phyloP scores from a whole-genome alignment of 1,140 invertebrate genomes.

The Drosophila trapezifrons region DNA sequence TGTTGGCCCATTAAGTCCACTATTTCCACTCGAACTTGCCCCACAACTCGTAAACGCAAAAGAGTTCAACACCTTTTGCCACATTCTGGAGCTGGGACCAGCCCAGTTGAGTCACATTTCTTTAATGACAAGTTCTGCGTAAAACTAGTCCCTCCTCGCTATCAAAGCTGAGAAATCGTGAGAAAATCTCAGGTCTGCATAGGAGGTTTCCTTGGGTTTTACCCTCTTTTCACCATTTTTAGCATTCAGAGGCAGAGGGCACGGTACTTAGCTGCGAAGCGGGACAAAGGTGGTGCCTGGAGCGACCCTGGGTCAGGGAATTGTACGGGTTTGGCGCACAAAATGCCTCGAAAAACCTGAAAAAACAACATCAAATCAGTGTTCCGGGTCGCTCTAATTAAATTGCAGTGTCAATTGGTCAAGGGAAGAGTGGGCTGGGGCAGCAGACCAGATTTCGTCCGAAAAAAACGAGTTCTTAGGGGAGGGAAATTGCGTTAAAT shows the following conservation, averaged over 20 bases:
- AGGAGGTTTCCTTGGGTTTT: slow-evolving; percentile 45
- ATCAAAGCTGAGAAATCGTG: slow-evolving; percentile 75
- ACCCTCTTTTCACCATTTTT: slow-evolving; percentile 25
- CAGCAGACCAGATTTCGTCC: background rate
- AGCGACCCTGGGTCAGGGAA: slow-evolving; percentile 65
- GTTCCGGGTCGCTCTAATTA: slow-evolving; percentile 79
- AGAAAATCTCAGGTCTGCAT: slow-evolving; percentile 72
- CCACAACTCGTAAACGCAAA: slow-evolving; percentile 57
- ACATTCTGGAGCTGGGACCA: slow-evolving; percentile 39
- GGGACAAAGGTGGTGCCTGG: slow-evolving; percentile 73
- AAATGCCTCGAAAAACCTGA: slow-evolving; percentile 60
- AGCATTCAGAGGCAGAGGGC: slow-evolving; percentile 16
- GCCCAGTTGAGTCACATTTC: slow-evolving; percentile 58
- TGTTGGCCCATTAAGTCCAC: slow-evolving; percentile 53
- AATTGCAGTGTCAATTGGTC: slow-evolving; percentile 77
- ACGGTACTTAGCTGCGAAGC: slow-evolving; percentile 55
- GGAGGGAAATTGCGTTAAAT: slow-evolving; percentile 35
- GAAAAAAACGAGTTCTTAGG: slow-evolving; percentile 51
- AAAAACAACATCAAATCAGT: slow-evolving; percentile 67
- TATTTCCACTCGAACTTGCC: slow-evolving; percentile 48
- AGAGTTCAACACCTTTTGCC: slow-evolving; percentile 73
- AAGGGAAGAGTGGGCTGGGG: slow-evolving; percentile 15
- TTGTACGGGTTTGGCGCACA: slow-evolving; percentile 37
- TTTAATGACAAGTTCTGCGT: slow-evolving; percentile 72
- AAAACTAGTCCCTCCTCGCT: slow-evolving; percentile 66